Evolutionary conservation across 2,113 vertebrate genomes (phyloP), one percentile per base, ranked within the genome.

Genomic region (Fukomys damarensis): DNA sequence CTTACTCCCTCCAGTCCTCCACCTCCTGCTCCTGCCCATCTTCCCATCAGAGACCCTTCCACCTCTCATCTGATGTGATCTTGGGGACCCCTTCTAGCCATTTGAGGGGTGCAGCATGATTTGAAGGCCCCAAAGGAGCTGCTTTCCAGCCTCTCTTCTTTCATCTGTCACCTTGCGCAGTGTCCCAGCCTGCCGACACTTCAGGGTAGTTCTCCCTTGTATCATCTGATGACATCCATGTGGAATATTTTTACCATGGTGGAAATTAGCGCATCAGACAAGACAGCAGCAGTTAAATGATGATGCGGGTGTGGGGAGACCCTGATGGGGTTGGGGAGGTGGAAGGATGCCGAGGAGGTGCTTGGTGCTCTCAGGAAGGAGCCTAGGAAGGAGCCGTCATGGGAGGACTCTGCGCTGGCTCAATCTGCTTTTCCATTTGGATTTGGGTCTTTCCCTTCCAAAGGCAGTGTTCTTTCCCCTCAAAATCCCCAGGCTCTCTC

Each of bases 151-250:
- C 0, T 19, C 54, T 61, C 26, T 41, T 7, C 56, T 70, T 32
- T 46, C 28, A 24, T 19, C 35, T 16, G 30, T 1, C 54, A 7
- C 4, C 3, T 20, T 19, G n/a, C 32, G 2, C n/a, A 5, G 32
- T 20, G 38, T 32, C 68, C 26, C 52, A 41, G 14, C 22, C 7
- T 68, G 26, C 38, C 20, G 43, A 59, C 6, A 19, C 77, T 83
- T 63, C 88, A 89, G 46, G 84, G 63, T 5, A 9, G 26, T 58
- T 81, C 85, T 68, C 24, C 19, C 8, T 86, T 89, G 0, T 20
- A 28, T 46, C 30, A 4, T 12, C 12, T 70, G 24, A n/a, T 35
- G 81, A 32, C 20, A 10, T 20, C 11, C 17, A 20, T 10, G 1
- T 7, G 30, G 20, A 43, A 59, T 70, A 2, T 79, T 19, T 74